phyloP scores from a whole-genome alignment of 2,113 vertebrate genomes.

The Stictonetta naevosa region DNA sequence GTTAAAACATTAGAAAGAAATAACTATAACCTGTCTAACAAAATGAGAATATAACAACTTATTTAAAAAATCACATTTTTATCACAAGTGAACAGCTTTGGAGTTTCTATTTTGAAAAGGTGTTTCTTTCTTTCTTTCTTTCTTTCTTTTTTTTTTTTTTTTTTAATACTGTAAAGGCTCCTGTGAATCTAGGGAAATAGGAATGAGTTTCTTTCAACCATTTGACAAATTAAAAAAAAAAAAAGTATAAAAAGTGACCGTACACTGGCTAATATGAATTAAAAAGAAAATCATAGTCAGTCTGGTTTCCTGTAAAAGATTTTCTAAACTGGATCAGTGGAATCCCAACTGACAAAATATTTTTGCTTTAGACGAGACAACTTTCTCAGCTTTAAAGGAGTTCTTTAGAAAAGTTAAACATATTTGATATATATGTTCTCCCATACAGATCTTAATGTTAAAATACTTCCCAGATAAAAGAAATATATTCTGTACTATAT shows the following conservation, averaged over 20 bases:
- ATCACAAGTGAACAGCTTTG: neutral
- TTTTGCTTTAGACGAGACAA: neutral
- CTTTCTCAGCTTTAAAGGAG: neutral
- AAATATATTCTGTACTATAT: neutral
- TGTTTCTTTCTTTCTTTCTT: too few relatives aligned
- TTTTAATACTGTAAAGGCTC: neutral
- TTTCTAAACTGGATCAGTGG: neutral
- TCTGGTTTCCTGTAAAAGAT: neutral
- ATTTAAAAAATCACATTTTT: neutral
- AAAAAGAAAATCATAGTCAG: neutral
- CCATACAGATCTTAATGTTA: neutral
- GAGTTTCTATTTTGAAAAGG: neutral
- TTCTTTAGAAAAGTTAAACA: neutral
- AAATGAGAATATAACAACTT: neutral
- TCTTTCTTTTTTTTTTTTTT: neutral
- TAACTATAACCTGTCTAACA: neutral
- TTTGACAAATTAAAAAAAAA: neutral
- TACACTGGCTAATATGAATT: neutral
- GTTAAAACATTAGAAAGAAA: neutral
- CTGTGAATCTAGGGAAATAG: neutral
- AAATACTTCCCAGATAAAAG: neutral
- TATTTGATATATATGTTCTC: neutral
- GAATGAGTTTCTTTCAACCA: neutral
- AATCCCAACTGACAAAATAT: constrained; percentile 2
- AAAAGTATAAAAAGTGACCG: neutral